These are phyloP conservation scores for Ptychoptera contaminata DNA, from an alignment of 2,888 invertebrate genomes.

Conservation along the genomic window DNA sequence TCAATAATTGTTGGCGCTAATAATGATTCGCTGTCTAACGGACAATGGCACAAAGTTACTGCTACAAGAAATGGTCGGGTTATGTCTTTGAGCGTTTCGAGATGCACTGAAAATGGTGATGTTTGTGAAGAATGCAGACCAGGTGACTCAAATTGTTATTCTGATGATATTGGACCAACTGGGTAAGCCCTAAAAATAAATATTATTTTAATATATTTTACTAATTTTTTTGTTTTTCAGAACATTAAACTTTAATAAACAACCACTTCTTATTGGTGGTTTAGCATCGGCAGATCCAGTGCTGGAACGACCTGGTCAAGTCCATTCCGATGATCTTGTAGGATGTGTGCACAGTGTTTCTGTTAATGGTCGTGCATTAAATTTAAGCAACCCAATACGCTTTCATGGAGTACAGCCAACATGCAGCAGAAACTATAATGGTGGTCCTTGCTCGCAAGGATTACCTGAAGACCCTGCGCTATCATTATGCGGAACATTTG, in stretches of 20 bases:
- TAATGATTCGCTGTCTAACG: slow-evolving; percentile 55
- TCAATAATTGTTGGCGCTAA: slow-evolving; percentile 52
- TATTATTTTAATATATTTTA: not conserved
- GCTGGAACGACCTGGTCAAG: slow-evolving; percentile 75
- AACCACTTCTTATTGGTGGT: slow-evolving; percentile 74
- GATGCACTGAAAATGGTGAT: slow-evolving; percentile 75
- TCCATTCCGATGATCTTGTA: slow-evolving; percentile 82
- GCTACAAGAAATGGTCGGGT: slow-evolving; percentile 82
- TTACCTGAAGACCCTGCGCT: slow-evolving; percentile 23
- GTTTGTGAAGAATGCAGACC: slow-evolving; percentile 73
- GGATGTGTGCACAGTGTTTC: slow-evolving; percentile 87
- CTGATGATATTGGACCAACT: slow-evolving; percentile 71
- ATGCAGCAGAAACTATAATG: slow-evolving; percentile 54
- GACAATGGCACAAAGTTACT: slow-evolving; percentile 82
- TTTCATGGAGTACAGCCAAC: slow-evolving; percentile 57
- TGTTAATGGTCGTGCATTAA: slow-evolving; percentile 70
- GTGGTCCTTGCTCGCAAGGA: slow-evolving; percentile 42
- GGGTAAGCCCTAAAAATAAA: slow-evolving; percentile 44
- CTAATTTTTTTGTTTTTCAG: too few species aligned
- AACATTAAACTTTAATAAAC: slow-evolving; percentile 80
- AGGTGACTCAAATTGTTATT: slow-evolving; percentile 66
- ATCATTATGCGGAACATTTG: slow-evolving; percentile 42
- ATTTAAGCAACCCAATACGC: slow-evolving; percentile 60
- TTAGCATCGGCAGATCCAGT: slow-evolving; percentile 71
- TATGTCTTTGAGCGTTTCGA: slow-evolving; percentile 65